phyloP scores from a whole-genome alignment of 2,888 invertebrate species.

The Brachyptera risi region DNA sequence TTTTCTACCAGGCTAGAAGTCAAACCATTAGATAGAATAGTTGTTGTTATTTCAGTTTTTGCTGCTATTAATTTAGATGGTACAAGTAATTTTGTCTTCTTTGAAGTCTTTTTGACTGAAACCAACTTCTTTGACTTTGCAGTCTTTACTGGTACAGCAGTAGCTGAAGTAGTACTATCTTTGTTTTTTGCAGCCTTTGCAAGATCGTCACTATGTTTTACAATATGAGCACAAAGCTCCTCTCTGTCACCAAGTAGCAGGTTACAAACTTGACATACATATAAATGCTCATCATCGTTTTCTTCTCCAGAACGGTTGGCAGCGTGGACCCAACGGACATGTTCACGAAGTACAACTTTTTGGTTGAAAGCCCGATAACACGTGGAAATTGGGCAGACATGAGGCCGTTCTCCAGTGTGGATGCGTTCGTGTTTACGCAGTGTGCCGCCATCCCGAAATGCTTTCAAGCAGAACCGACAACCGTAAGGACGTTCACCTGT shows the following conservation, averaged over 20 bases:
- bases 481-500: slow-evolving; percentile 81
- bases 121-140: not conserved
- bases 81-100: not conserved
- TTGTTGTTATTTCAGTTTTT: not conserved
- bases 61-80: too few relatives aligned
- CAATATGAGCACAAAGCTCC: slow-evolving; percentile 76
- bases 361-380: slow-evolving; percentile 86
- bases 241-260: slow-evolving; percentile 64
- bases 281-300: slow-evolving; percentile 59
- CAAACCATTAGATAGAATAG: too few relatives aligned
- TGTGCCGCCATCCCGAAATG: slow-evolving; percentile 84
- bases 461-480: slow-evolving; percentile 83
- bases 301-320: slow-evolving; percentile 75
- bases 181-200: slow-evolving; percentile 7
- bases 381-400: slow-evolving; percentile 73
- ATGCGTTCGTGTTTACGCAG: slow-evolving; percentile 80
- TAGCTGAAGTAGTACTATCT: not conserved
- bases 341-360: slow-evolving; percentile 71
- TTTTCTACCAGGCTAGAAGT: too few relatives aligned
- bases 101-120: not conserved
- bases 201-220: slow-evolving; percentile 73
- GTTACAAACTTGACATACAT: slow-evolving; percentile 72
- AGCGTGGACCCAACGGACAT: slow-evolving; percentile 66
- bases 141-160: not conserved
- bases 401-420: slow-evolving; percentile 81